Conservation (phyloP, 2,113 vertebrate genomes). For the Siphamia tubifer region DNA sequence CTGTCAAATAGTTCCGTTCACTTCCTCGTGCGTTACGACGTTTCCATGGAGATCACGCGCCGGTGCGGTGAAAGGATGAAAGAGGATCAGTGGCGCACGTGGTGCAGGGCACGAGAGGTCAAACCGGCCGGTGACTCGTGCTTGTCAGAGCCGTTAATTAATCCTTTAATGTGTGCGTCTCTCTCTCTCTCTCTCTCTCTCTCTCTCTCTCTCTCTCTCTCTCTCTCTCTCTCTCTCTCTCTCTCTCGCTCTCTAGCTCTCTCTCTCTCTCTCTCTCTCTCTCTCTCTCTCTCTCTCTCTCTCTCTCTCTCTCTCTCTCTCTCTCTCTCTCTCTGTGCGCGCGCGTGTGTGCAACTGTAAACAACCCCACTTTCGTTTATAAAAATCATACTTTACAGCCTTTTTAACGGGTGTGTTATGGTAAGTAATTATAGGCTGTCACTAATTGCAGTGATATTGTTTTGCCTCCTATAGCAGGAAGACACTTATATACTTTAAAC, state of each 20-base stretch:
- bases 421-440: background rate
- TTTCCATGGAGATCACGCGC: constrained; percentile 68
- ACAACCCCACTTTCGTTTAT: background rate
- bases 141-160: background rate
- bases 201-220: no score
- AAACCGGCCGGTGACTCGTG: constrained; percentile 1
- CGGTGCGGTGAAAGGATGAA: constrained; percentile 30
- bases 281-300: no score
- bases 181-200: no score
- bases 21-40: constrained; percentile 65
- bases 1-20: constrained; percentile 30
- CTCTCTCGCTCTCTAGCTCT: no score
- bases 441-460: background rate
- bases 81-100: constrained; percentile 40
- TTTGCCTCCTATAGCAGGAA: background rate
- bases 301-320: no score
- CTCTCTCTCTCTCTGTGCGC: no score
- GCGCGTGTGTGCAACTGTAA: background rate
- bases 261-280: no score
- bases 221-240: no score
- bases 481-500: background rate
- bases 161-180: background rate
- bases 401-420: background rate
- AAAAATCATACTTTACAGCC: background rate
- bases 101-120: constrained; percentile 18